Evolutionary conservation across 2,113 vertebrate species (phyloP).

Genomic region (Podiceps cristatus): DNA sequence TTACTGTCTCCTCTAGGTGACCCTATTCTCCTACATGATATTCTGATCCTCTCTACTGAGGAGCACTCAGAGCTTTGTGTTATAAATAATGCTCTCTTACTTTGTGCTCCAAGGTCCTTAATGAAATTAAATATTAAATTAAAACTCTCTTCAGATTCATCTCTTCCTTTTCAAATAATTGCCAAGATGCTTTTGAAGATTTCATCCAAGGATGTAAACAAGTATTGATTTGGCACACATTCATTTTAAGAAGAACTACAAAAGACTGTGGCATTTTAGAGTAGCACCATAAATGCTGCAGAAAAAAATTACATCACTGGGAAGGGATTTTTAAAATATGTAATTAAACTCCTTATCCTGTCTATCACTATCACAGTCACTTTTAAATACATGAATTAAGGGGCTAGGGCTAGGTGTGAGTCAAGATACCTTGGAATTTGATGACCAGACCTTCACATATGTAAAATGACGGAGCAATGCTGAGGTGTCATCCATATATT

Average conservation of each 20-base stretch:
- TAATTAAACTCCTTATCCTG: background rate
- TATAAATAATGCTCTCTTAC: constrained; percentile 65
- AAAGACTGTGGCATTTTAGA: background rate
- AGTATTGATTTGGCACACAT: background rate
- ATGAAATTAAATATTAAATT: constrained; percentile 69
- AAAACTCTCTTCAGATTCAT: constrained; percentile 62
- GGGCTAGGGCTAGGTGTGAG: background rate
- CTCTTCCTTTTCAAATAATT: constrained; percentile 62
- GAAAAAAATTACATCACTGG: background rate
- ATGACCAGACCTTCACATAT: background rate
- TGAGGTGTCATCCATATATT: background rate
- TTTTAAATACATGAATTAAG: background rate
- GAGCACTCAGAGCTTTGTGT: constrained; percentile 53
- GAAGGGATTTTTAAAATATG: background rate
- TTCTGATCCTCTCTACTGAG: constrained; percentile 13
- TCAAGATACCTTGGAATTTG: background rate
- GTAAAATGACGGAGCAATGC: background rate
- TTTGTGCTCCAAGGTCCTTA: constrained; percentile 63
- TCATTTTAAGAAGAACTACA: constrained; percentile 12
- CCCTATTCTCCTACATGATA: background rate
- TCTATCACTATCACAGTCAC: background rate
- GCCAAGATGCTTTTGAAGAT: constrained; percentile 37
- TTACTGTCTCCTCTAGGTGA: constrained; percentile 33
- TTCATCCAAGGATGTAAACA: constrained; percentile 38
- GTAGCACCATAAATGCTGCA: background rate